A percentile compares a stretch with the other conserved stretches of the same genome.
Conservation (phyloP, 2,888 invertebrate species). For the Apoda limacodes region DNA sequence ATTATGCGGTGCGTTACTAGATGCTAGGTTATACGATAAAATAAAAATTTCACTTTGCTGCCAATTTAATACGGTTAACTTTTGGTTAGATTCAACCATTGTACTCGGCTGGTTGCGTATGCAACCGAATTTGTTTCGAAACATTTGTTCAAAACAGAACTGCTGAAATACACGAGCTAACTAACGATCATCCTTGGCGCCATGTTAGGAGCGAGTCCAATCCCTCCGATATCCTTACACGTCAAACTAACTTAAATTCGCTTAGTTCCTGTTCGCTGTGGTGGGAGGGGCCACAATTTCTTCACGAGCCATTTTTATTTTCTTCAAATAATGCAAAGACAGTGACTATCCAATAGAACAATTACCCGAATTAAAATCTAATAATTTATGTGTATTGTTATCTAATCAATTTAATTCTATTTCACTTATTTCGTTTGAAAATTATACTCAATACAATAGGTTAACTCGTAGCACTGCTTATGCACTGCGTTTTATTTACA, state of each 20-base stretch:
- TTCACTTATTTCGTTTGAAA: slow-evolving; percentile 7
- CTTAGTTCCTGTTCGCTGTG: slow-evolving; percentile 4
- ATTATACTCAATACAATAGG: slow-evolving; percentile 11
- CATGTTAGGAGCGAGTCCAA: no score
- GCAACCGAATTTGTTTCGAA: slow-evolving; percentile 19
- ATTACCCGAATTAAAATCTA: no score
- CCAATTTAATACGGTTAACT: slow-evolving; percentile 11
- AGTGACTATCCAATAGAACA: no score
- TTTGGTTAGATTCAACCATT: slow-evolving; percentile 22
- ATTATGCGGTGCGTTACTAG: no score
- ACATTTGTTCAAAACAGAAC: slow-evolving; percentile 19
- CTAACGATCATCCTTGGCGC: slow-evolving; percentile 5
- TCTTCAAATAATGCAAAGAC: no score
- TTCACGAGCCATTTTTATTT: no score
- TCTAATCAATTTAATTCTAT: no score
- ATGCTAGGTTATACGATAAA: slow-evolving; percentile 15
- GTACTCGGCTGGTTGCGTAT: slow-evolving; percentile 21
- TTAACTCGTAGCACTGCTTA: slow-evolving; percentile 10
- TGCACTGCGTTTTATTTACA: slow-evolving; percentile 9
- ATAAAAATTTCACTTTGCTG: slow-evolving; percentile 11
- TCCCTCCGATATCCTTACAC: slow-evolving; percentile 6
- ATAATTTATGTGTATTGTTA: no score
- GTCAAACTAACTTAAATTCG: slow-evolving; percentile 1
- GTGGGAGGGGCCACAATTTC: slow-evolving; percentile 11
- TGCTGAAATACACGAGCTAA: slow-evolving; percentile 17